Conservation (phyloP, 2,113 vertebrate species). For the Psettodes erumei region DNA sequence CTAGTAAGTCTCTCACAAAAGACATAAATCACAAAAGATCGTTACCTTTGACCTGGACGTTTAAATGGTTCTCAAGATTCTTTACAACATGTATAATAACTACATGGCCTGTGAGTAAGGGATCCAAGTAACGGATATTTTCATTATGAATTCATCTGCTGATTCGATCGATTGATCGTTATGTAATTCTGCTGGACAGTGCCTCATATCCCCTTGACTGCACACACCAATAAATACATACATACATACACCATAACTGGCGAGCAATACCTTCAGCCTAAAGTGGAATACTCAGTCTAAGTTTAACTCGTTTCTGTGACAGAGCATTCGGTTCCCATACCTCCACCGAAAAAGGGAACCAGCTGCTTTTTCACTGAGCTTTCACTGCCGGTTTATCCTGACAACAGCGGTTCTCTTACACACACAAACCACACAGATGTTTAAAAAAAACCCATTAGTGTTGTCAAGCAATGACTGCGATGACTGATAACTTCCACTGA, state of each 20-base stretch:
- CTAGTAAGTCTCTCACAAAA: neutral
- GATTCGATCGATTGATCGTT: neutral
- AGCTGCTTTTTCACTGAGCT: constrained; percentile 5
- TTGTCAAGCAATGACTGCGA: neutral
- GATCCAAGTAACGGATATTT: neutral
- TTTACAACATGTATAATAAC: neutral
- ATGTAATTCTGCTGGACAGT: neutral
- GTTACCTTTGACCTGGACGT: neutral
- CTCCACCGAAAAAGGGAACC: constrained; percentile 39
- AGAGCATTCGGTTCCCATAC: constrained; percentile 17
- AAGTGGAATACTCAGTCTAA: constrained; percentile 46
- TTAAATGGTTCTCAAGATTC: neutral
- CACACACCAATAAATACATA: neutral
- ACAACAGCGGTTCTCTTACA: constrained; percentile 4
- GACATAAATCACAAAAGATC: neutral
- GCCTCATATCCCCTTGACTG: no score
- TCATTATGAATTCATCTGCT: neutral
- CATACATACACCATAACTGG: constrained; percentile 11
- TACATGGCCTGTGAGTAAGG: neutral
- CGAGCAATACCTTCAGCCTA: constrained; percentile 24
- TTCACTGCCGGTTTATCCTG: constrained; percentile 57
- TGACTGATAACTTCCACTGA: constrained; percentile 58
- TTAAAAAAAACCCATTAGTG: neutral
- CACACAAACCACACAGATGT: neutral
- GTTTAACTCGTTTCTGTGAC: constrained; percentile 46